Conservation (phyloP, 2,888 invertebrate genomes). For the Spilosoma lubricipeda region DNA sequence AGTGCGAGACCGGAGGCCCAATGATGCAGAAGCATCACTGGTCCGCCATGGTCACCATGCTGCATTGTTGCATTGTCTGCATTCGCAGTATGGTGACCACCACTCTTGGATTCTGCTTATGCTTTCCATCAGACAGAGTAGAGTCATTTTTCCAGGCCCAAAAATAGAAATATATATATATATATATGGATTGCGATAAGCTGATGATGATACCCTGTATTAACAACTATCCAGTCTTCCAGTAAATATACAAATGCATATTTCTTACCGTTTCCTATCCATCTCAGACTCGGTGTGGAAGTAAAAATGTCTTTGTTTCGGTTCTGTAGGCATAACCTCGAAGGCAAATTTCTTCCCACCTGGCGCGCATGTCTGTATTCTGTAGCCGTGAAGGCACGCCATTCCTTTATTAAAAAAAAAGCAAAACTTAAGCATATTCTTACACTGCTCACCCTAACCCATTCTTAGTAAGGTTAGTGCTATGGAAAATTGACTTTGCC, state of each 20-base stretch:
- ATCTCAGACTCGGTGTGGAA: constrained; percentile 98
- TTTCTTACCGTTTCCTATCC: constrained; percentile 94
- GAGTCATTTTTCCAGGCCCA: too few relatives aligned
- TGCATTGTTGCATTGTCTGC: too few relatives aligned
- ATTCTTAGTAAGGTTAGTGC: neutral
- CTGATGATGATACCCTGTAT: too few relatives aligned
- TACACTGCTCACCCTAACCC: neutral
- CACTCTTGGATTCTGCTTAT: too few relatives aligned
- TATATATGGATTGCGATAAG: too few relatives aligned
- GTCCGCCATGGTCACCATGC: too few relatives aligned
- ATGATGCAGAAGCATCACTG: too few relatives aligned
- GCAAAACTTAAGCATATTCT: neutral
- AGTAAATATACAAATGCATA: neutral
- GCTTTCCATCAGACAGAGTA: too few relatives aligned
- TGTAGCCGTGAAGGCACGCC: constrained; percentile 97
- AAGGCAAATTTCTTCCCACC: constrained; percentile 97
- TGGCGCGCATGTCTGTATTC: constrained; percentile 93
- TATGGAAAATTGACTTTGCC: too few relatives aligned
- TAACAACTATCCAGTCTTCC: neutral
- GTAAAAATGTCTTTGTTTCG: constrained; percentile 94
- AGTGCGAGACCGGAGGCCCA: too few relatives aligned
- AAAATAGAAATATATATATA: too few relatives aligned
- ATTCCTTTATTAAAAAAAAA: constrained; percentile 88
- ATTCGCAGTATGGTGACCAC: too few relatives aligned
- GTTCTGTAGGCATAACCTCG: constrained; percentile 95